Base-by-base conservation (phyloP, 1,140 invertebrate species). In the Hermetia illucens region DNA sequence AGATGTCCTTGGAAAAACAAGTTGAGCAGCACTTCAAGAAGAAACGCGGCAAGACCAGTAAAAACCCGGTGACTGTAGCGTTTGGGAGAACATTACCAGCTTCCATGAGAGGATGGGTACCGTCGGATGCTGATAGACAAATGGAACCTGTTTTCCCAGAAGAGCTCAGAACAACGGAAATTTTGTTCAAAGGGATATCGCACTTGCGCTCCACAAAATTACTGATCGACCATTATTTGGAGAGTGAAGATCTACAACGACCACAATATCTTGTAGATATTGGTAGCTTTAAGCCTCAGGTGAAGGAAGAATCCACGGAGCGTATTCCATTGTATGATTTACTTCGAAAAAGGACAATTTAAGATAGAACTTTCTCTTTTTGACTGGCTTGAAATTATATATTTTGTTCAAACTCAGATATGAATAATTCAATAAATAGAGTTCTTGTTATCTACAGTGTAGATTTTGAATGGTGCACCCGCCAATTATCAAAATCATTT, bases 1-100 rank as follows among this genome's bases (percentile, higher is more conserved):
- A 58, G 56, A 55, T 55, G 47, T 51, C 56, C 5, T 55, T 59
- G 18, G 56, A 59, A 39, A 34, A 54, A 4, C 55, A 59, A 25
- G 53, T 59, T 35, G 51, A 55, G 34, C 52, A 54, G 24, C 47
- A 52, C 15, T 50, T 55, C 9, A 49, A 52, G 5, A 46, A 54
- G 18, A 45, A 51, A 32, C 46, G 50, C 6, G n/a, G 18, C 19
- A 40, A 42, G 15, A 44, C 48, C 2, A 36, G 43, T 0, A 37
- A 50, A 19, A 48, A 50, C 13, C 43, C 46, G n/a, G 22, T 49
- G 0, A 38, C 49, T 1, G 55, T 55, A 13, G 56, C 54, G 6
- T 59, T 59, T 43, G 56, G 56, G 8, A 46, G 52, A 8, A 59
- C 53, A 5, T 49, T 59, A 3, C 56, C 56, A 1, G 31, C 45